phyloP scores from a whole-genome alignment of 2,888 invertebrate species.

The Drosophila seclusa region DNA sequence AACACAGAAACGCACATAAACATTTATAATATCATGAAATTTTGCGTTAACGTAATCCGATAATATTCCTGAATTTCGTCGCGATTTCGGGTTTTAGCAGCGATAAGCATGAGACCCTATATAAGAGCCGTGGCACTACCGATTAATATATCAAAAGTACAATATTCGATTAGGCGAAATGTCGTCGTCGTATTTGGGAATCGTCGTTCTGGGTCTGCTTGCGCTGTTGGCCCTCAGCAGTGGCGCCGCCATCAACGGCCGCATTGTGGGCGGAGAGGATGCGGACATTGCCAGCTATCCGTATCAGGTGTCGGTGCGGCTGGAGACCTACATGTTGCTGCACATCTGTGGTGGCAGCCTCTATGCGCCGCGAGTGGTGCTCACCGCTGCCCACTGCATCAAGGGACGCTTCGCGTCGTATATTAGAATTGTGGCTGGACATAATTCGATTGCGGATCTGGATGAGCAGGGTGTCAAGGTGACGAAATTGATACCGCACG shows the following conservation, averaged over 20 bases:
- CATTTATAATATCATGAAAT: constrained; percentile 64
- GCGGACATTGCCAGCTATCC: constrained; percentile 63
- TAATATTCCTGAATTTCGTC: constrained; percentile 46
- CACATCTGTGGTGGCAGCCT: constrained; percentile 78
- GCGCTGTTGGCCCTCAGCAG: constrained; percentile 30
- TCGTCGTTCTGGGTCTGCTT: constrained; percentile 37
- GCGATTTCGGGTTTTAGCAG: constrained; percentile 29
- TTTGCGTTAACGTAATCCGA: constrained; percentile 64
- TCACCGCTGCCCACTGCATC: constrained; percentile 77
- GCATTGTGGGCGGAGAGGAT: constrained; percentile 68
- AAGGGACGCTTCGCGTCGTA: constrained; percentile 75
- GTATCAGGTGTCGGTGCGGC: constrained; percentile 74
- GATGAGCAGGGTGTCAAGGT: constrained; percentile 67
- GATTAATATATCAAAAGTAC: constrained; percentile 11
- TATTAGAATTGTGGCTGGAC: constrained; percentile 74
- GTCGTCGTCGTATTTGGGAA: constrained; percentile 40
- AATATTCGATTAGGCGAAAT: constrained; percentile 33
- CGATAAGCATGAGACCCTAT: constrained; percentile 61
- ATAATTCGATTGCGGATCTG: constrained; percentile 67
- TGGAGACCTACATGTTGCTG: constrained; percentile 67
- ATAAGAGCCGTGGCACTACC: constrained; percentile 32
- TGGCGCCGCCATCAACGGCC: constrained; percentile 47
- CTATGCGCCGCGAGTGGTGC: constrained; percentile 56
- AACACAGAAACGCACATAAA: constrained; percentile 48
- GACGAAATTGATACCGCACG: constrained; percentile 66